A percentile compares a stretch with the other conserved stretches of the same genome.
These are phyloP conservation scores for Hydra vulgaris DNA, from an alignment of 30 jellyfish, hydroid and myxozoan species.

Conservation along the genomic window DNA sequence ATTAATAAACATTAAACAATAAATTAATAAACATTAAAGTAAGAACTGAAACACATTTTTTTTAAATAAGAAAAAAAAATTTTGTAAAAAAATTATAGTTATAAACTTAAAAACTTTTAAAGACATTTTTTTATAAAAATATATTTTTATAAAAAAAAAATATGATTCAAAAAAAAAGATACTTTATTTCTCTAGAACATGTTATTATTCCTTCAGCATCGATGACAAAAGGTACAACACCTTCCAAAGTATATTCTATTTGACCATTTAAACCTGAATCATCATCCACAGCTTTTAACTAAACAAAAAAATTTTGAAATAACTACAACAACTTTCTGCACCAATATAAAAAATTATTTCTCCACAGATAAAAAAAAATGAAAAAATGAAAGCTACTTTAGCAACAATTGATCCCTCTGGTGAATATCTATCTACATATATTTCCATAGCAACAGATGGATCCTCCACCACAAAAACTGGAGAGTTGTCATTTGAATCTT, in stretches of 20 bases:
- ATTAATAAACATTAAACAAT: too few relatives aligned
- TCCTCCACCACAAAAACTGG: constrained; percentile 60
- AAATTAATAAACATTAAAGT: too few relatives aligned
- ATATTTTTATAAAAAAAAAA: too few relatives aligned
- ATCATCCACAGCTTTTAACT: constrained; percentile 79
- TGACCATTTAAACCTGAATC: constrained; percentile 77
- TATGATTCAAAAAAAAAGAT: not conserved
- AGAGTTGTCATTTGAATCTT: constrained; percentile 68
- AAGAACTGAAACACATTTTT: too few relatives aligned
- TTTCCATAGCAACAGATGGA: constrained; percentile 35
- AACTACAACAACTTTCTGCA: too few relatives aligned
- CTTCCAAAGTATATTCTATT: constrained; percentile 33
- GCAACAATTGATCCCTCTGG: constrained; percentile 70
- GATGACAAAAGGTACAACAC: constrained; percentile 46
- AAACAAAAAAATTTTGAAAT: not conserved
- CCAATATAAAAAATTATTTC: too few relatives aligned
- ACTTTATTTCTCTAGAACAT: constrained; percentile 53
- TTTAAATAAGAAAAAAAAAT: too few relatives aligned
- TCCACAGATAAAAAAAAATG: not conserved
- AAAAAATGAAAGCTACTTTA: not conserved
- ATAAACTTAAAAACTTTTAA: too few relatives aligned
- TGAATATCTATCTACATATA: constrained; percentile 59
- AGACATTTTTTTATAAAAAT: too few relatives aligned
- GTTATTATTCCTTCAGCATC: constrained; percentile 59
- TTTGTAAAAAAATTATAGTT: too few relatives aligned